These are phyloP conservation scores for Agrochola lota DNA, from an alignment of 2,888 invertebrate species.

Conservation along the genomic window DNA sequence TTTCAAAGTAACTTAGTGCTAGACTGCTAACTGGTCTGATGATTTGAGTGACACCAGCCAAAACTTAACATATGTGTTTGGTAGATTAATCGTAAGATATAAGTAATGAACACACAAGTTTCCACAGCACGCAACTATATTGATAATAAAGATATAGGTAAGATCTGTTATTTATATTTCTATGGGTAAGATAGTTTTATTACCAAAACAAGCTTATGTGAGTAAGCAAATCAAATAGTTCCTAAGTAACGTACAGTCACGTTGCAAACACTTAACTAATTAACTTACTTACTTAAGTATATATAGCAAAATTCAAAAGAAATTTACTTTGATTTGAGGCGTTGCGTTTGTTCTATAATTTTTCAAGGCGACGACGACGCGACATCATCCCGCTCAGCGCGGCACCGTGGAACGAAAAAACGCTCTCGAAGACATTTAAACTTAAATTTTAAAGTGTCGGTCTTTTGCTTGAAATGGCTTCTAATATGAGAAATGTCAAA, in stretches of 20 bases:
- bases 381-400: background rate
- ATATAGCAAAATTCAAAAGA: too few relatives aligned
- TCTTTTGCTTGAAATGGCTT: too few relatives aligned
- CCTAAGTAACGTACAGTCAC: background rate
- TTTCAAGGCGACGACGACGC: background rate
- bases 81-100: background rate
- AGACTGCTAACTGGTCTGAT: background rate
- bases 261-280: too few relatives aligned
- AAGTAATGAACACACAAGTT: background rate
- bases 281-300: too few relatives aligned
- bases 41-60: background rate
- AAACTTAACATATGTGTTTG: background rate
- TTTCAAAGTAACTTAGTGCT: background rate
- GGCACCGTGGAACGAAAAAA: too few relatives aligned
- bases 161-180: too few relatives aligned
- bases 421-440: too few relatives aligned
- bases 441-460: too few relatives aligned
- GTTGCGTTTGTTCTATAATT: background rate
- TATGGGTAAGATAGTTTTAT: background rate
- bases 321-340: too few relatives aligned
- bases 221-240: slow-evolving; percentile 6
- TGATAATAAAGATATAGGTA: background rate
- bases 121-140: slow-evolving; percentile 3
- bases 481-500: too few relatives aligned
- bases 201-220: slow-evolving; percentile 11